Base-by-base conservation (phyloP, 2,113 vertebrate species). In the Eidolon helvum region DNA sequence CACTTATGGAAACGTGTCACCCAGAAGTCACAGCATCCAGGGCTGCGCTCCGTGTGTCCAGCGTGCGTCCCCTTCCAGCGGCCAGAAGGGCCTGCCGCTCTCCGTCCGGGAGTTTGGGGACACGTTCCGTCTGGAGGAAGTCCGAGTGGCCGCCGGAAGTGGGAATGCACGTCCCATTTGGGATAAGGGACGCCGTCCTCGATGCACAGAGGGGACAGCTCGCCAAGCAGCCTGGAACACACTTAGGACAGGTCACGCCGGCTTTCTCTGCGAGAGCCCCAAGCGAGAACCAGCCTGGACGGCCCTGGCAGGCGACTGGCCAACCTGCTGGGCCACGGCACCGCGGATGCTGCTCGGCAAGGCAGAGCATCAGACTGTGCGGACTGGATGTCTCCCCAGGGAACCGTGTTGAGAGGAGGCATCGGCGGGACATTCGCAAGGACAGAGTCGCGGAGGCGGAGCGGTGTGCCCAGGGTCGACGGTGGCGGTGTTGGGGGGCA, bases 51-150 rank as follows among this genome's bases (percentile, higher is more conserved):
- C 2, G 50, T 50, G 50, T 16, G 50, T 50, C 15, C 15, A 9
- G 14, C 15, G 15, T 4, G 21, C 3, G 3, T 48, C 5, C 63
- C 78, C 0, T 16, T 5, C 43, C 7, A 2, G 59, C 16, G 1
- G 0, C n/a, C 53, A 21, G 10, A 10, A 16, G 15, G 4, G 16
- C 50, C 74, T 7, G 38, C n/a, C 0, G 4, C 35, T 26, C 69
- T 7, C 15, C 15, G 1, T 22, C 5, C 7, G 15, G 78, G 53
- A 38, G 12, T 21, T 5, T 8, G 38, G 71, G 28, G 21, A 28
- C 3, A 14, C 28, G 1, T 59, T 8, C 21, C 10, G 1, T 7
- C 0, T 0, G 26, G 50, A 4, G n/a, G 43, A 7, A 1, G 4
- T 55, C n/a, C 28, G 2, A 50, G 65, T 10, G 24, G 26, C n/a